Conservation (phyloP, 2,797 vertebrate species). For the Falco cherrug region DNA sequence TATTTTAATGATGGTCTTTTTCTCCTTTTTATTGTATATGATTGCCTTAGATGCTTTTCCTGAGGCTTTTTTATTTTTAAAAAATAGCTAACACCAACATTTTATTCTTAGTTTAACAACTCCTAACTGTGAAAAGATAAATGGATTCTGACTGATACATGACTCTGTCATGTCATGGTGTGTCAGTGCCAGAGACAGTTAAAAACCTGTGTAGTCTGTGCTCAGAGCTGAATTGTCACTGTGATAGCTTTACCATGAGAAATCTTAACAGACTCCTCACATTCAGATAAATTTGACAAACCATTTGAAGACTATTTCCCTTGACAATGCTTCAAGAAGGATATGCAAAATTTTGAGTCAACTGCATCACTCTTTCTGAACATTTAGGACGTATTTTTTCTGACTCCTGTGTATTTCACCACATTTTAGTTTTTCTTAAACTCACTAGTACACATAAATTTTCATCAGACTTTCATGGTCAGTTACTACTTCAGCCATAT, state of each 20-base stretch:
- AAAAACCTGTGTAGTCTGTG: background rate
- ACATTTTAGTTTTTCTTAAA: background rate
- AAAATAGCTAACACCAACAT: background rate
- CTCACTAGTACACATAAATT: background rate
- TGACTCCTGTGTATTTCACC: background rate
- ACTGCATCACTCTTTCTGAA: background rate
- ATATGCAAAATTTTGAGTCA: background rate
- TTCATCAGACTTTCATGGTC: background rate
- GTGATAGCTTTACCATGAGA: background rate
- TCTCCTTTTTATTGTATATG: background rate
- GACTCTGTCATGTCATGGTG: background rate
- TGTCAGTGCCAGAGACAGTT: background rate
- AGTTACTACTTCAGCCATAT: background rate
- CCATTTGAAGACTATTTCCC: background rate
- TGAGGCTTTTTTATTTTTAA: background rate
- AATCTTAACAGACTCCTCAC: background rate
- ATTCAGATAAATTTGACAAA: background rate
- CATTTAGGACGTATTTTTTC: background rate
- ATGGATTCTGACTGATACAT: background rate
- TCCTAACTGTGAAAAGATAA: background rate
- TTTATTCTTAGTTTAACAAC: background rate
- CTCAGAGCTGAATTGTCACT: background rate
- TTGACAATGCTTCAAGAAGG: background rate
- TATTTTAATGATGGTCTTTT: background rate
- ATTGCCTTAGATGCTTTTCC: background rate